Percentiles rank a stretch among this genome's conserved stretches.
phyloP scores from a whole-genome alignment of 1,140 invertebrate genomes.

The Samia ricini region DNA sequence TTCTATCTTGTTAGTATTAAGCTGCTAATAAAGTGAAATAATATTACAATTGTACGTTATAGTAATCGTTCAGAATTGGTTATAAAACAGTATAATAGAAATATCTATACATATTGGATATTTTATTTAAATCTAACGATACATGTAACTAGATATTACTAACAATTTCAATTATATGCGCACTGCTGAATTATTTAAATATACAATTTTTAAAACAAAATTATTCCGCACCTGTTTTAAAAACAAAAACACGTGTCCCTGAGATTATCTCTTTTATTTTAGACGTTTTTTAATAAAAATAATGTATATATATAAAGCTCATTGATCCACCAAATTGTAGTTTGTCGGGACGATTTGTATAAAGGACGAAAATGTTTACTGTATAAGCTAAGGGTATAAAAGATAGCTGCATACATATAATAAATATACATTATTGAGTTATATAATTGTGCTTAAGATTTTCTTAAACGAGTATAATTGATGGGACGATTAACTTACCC shows the following conservation, averaged over 20 bases:
- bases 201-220: not conserved
- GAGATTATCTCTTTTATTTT: not conserved
- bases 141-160: not conserved
- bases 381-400: not conserved
- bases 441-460: too few species aligned
- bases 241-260: not conserved
- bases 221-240: not conserved
- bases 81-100: not conserved
- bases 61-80: not conserved
- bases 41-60: not conserved
- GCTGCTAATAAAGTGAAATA: not conserved
- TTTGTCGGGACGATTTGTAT: not conserved
- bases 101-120: not conserved
- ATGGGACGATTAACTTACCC: too few species aligned
- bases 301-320: not conserved
- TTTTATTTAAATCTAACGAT: not conserved
- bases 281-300: not conserved
- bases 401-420: too few species aligned
- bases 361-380: too few species aligned
- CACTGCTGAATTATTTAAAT: constrained; percentile 32
- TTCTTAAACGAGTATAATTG: too few species aligned
- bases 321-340: not conserved
- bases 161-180: constrained; percentile 49
- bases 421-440: too few species aligned
- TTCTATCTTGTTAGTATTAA: not conserved